phyloP scores from a whole-genome alignment of 1,140 invertebrate species.

The Catajapyx aquilonaris region DNA sequence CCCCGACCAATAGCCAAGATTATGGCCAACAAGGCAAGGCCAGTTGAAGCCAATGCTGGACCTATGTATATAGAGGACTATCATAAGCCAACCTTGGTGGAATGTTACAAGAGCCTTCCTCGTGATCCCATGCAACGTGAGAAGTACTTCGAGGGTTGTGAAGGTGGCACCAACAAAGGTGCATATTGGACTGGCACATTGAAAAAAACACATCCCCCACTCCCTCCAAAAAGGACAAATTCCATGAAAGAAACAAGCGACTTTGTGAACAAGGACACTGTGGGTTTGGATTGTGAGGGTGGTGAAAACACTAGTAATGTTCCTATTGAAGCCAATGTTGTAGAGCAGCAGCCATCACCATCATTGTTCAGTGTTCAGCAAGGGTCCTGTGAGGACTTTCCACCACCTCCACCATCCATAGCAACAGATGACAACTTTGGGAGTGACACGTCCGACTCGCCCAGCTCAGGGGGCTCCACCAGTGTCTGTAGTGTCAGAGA shows the following conservation, averaged over 20 bases:
- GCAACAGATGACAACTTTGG: background rate
- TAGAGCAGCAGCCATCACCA: background rate
- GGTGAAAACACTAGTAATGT: background rate
- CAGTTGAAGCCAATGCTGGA: constrained; percentile 5
- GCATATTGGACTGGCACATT: too few relatives aligned
- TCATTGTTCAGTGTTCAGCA: too few relatives aligned
- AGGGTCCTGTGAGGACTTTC: too few relatives aligned
- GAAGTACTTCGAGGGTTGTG: background rate
- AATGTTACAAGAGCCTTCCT: background rate
- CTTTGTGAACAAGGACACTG: too few relatives aligned
- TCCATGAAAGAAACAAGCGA: too few relatives aligned
- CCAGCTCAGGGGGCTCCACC: constrained; percentile 22
- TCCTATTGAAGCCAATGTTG: background rate
- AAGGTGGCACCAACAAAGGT: too few relatives aligned
- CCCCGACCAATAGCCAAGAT: constrained; percentile 71
- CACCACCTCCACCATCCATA: background rate
- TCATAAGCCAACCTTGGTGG: constrained; percentile 10
- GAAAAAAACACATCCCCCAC: too few relatives aligned
- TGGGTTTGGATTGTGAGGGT: too few relatives aligned
- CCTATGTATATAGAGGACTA: constrained; percentile 1
- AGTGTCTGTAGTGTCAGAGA: constrained; percentile 18
- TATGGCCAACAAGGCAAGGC: constrained; percentile 28
- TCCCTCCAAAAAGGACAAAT: background rate
- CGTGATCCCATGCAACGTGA: background rate
- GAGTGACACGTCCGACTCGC: constrained; percentile 6